Base-by-base conservation (phyloP, 2,797 vertebrate species). In the Hypotaenidia okinawae region DNA sequence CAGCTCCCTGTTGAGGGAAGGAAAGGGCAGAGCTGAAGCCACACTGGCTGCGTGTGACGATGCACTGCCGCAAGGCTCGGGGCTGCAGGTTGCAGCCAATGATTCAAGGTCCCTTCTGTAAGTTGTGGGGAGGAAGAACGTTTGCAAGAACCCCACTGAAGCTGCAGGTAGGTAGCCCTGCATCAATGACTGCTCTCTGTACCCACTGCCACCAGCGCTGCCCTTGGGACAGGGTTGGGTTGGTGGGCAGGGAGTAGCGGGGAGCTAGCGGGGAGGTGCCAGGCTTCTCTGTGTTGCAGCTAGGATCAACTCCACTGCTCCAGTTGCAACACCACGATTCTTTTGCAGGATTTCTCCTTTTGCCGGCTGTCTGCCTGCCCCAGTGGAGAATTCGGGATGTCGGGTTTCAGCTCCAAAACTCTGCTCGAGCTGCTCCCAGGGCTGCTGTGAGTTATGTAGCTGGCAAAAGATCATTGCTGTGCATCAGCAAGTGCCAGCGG, bases 151-250 rank as follows among this genome's bases (percentile, higher is more conserved):
- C 64, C 17, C 25, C 17, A 19, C 0, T 57, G 30, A 66, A 55
- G 52, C 70, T 24, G 70, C 54, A 51, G 41, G 2, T 19, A 35
- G 12, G 41, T 49, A 35, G 37, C 35, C 35, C 24, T n/a, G 59
- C 16, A 6, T 10, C 35, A 12, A 0, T 13, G 8, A n/a, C 28
- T 72, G 41, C 28, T 63, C 23, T 47, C 49, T 1, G 0, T 43
- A 22, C 35, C 24, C 13, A 9, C 11, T 5, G 17, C 16, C 5
- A 1, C 0, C 0, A 2, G 11, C 0, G 0, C 18, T 24, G 63
- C 45, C 43, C 2, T 7, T 5, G 62, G 54, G 22, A 10, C 22
- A 9, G 63, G 6, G 21, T 0, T 55, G 73, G 51, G 37, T 35
- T 39, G 37, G 6, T 52, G 55, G 39, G 24, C 37, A 6, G 3